phyloP scores from a whole-genome alignment of 2,113 vertebrate genomes.

The Passer domesticus region DNA sequence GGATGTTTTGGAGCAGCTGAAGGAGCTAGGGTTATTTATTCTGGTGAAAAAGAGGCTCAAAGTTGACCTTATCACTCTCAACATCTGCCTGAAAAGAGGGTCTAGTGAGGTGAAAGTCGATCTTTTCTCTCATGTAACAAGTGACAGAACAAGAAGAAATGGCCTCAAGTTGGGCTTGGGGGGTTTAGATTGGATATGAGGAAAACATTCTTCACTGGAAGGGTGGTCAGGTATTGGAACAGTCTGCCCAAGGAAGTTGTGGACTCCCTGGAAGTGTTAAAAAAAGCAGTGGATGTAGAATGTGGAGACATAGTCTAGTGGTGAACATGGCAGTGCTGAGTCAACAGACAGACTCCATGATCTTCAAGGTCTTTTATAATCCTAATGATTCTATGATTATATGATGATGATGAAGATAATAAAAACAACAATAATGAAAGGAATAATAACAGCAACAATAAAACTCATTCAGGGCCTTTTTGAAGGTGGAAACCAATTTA shows the following conservation, averaged over 20 bases:
- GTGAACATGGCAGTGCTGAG: neutral
- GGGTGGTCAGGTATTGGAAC: no score
- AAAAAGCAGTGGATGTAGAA: neutral
- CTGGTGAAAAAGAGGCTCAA: neutral
- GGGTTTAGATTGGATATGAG: neutral
- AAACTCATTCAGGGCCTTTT: neutral
- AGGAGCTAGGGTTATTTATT: neutral
- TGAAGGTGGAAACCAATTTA: neutral
- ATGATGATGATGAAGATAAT: neutral
- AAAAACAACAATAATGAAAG: no score
- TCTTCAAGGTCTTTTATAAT: neutral
- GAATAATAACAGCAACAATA: neutral
- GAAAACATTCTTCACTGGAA: neutral
- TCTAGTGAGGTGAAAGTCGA: neutral
- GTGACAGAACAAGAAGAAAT: neutral
- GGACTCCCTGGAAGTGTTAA: neutral
- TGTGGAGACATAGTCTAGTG: rapidly evolving
- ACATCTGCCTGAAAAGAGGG: neutral
- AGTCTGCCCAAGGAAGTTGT: no score
- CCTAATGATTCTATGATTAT: neutral
- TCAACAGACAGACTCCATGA: neutral
- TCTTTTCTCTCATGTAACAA: neutral
- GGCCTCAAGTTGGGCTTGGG: neutral
- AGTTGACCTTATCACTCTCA: neutral
- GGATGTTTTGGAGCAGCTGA: neutral